Conservation (phyloP, 2,113 vertebrate genomes). For the Lycaon pictus region DNA sequence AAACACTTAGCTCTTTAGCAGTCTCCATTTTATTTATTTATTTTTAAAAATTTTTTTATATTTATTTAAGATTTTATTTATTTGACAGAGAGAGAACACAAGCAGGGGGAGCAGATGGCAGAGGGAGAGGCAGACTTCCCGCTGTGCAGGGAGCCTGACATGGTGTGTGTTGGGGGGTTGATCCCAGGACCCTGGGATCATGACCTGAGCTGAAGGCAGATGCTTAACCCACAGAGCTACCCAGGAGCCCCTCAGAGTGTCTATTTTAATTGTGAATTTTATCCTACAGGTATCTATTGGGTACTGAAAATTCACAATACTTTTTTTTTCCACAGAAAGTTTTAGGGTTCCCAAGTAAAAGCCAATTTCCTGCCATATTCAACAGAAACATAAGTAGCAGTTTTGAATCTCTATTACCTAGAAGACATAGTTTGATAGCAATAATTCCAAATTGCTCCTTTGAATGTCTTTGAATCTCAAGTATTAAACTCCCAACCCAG, state of each 20-base stretch:
- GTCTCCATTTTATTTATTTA: not conserved
- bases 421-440: not conserved
- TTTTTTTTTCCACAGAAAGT: not conserved
- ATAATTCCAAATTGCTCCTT: not conserved
- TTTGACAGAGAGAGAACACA: too few species aligned
- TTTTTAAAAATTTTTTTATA: not conserved
- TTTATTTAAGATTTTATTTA: too few species aligned
- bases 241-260: too few species aligned
- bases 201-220: too few species aligned
- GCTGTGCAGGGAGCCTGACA: too few species aligned
- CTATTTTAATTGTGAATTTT: not conserved
- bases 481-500: rapidly evolving
- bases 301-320: not conserved
- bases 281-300: not conserved
- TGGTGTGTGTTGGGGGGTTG: too few species aligned
- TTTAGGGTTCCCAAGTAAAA: not conserved
- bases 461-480: not conserved
- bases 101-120: too few species aligned
- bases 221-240: too few species aligned
- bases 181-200: too few species aligned
- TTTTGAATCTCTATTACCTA: not conserved
- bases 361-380: not conserved
- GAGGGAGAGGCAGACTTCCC: too few species aligned
- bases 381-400: not conserved
- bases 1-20: not conserved